Percentiles rank a stretch among this genome's conserved stretches.
Conservation (phyloP, 2,888 invertebrate genomes). For the Clistopyga incitator region DNA sequence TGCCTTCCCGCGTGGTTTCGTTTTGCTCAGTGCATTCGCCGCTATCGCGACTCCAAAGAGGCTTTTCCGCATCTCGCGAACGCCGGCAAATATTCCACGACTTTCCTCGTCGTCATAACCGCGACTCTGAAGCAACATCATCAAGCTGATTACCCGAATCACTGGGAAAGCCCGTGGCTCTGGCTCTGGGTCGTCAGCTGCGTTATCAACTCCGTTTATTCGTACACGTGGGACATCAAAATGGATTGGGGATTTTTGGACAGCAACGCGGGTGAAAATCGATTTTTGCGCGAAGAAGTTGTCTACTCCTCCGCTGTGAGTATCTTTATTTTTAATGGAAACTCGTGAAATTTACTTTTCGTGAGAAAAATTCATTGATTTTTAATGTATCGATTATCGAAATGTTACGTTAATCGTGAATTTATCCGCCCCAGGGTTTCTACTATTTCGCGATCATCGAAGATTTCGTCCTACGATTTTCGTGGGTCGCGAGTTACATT, state of each 20-base stretch:
- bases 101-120: conserved; percentile 97
- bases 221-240: conserved; percentile 99
- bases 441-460: conserved; percentile 99
- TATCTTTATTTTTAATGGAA: conserved; percentile 61
- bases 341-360: too few relatives aligned
- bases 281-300: conserved; percentile 96
- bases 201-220: conserved; percentile 95
- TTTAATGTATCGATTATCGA: neutral
- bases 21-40: conserved; percentile 97
- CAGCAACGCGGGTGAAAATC: conserved; percentile 95
- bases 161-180: conserved; percentile 92
- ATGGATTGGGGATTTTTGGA: conserved; percentile 99
- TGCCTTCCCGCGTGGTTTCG: conserved; percentile 99
- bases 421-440: conserved; percentile 88
- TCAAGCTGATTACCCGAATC: conserved; percentile 86
- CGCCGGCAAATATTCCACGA: conserved; percentile 99
- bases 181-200: conserved; percentile 95
- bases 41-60: conserved; percentile 97
- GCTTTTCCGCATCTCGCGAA: conserved; percentile 98
- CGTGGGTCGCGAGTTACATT: conserved; percentile 96
- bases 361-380: too few relatives aligned
- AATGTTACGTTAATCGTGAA: conserved; percentile 47
- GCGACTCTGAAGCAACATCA: conserved; percentile 89
- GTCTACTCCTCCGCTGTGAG: conserved; percentile 96
- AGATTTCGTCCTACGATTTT: conserved; percentile 96